Conservation (phyloP, 2,113 vertebrate genomes). For the Epinephelus moara region DNA sequence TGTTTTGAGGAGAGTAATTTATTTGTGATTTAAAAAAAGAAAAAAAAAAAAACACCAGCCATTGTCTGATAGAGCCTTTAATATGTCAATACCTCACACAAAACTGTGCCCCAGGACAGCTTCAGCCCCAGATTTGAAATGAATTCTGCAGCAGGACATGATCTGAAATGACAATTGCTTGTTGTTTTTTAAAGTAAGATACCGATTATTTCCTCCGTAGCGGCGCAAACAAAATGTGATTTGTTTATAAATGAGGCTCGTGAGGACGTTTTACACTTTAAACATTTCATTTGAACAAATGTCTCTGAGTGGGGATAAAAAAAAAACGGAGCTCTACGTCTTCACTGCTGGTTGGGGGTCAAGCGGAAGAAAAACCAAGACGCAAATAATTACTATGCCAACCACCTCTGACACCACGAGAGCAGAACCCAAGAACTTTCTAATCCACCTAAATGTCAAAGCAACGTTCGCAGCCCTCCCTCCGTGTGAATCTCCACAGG, state of each 20-base stretch:
- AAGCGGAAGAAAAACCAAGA: constrained; percentile 58
- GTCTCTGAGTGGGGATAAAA: background rate
- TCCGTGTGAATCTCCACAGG: constrained; percentile 73
- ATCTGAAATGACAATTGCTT: constrained; percentile 63
- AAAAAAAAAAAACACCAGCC: constrained; percentile 36
- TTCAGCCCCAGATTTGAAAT: constrained; percentile 55
- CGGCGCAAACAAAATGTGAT: constrained; percentile 40
- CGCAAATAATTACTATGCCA: constrained; percentile 73
- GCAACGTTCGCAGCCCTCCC: constrained; percentile 65
- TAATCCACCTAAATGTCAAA: constrained; percentile 84
- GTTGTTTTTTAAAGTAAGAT: constrained; percentile 31
- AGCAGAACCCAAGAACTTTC: constrained; percentile 78
- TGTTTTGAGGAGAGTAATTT: constrained; percentile 79
- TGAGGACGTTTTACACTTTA: constrained; percentile 22
- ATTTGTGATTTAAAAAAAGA: constrained; percentile 69
- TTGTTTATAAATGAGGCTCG: constrained; percentile 43
- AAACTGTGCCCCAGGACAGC: constrained; percentile 56
- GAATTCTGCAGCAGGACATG: constrained; percentile 65
- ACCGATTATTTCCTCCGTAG: constrained; percentile 20
- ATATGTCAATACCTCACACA: constrained; percentile 71
- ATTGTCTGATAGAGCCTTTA: constrained; percentile 75
- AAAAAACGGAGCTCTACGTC: constrained; percentile 6
- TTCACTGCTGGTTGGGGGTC: constrained; percentile 38
- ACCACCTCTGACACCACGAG: constrained; percentile 75
- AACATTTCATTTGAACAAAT: constrained; percentile 20